phyloP scores from a whole-genome alignment of 1,140 invertebrate genomes.

The Atopsyche davidsoni region DNA sequence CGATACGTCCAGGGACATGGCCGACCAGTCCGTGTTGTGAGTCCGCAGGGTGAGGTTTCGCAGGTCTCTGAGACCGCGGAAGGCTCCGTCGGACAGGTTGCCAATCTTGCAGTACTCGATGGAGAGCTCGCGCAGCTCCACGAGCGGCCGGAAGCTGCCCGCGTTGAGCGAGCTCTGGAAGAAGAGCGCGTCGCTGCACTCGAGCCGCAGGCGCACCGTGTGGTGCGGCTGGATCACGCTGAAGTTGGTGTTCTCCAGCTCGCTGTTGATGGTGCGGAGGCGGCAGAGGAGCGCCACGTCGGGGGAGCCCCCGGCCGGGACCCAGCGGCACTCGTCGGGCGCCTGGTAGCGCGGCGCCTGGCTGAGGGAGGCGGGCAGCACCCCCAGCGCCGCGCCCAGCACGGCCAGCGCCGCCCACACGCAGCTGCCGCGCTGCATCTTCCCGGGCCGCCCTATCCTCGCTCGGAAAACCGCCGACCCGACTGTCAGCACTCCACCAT shows the following conservation, averaged over 20 bases:
- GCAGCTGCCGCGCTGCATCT: conserved; percentile 26
- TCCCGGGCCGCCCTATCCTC: no score
- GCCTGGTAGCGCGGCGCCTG: conserved; percentile 60
- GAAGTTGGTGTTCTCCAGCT: conserved; percentile 84
- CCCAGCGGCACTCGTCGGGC: conserved; percentile 80
- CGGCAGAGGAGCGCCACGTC: conserved; percentile 75
- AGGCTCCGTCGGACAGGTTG: conserved; percentile 78
- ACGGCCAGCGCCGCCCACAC: conserved; percentile 41
- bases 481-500: no score
- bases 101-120: conserved; percentile 89
- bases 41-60: conserved; percentile 80
- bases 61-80: conserved; percentile 72
- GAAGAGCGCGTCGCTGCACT: conserved; percentile 79
- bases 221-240: conserved; percentile 83
- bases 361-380: conserved; percentile 43
- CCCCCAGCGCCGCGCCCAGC: conserved; percentile 38
- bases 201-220: conserved; percentile 70
- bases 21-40: conserved; percentile 83
- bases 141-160: conserved; percentile 75
- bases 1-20: conserved; percentile 74
- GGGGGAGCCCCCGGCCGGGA: conserved; percentile 52
- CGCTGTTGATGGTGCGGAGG: conserved; percentile 79
- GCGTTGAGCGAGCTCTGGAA: conserved; percentile 81
- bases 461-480: no score
- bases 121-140: conserved; percentile 74